Evolutionary conservation across 2,113 vertebrate species (phyloP).

Genomic region (Grammomys surdaster): DNA sequence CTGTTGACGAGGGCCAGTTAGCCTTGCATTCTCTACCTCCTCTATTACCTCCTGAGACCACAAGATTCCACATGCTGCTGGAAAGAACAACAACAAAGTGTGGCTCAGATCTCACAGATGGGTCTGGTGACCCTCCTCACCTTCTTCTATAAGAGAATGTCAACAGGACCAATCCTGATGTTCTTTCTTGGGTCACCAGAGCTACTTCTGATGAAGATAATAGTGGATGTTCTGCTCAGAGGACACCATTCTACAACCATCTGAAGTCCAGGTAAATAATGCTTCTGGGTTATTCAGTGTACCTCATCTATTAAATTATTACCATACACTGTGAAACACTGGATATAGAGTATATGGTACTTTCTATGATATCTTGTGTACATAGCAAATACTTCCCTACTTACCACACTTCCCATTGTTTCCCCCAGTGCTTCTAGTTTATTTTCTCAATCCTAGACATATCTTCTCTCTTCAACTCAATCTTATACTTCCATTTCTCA

Average conservation of each 20-base stretch:
- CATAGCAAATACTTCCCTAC: not conserved
- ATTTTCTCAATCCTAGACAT: not conserved
- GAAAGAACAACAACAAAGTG: not conserved
- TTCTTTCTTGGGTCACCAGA: not conserved
- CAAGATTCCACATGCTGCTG: not conserved
- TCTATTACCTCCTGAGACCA: not conserved
- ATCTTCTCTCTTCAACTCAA: not conserved
- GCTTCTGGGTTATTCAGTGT: not conserved
- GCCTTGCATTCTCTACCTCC: not conserved
- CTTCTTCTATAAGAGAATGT: not conserved
- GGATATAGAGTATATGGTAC: not conserved
- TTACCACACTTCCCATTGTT: not conserved
- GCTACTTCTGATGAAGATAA: not conserved
- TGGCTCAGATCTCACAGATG: not conserved
- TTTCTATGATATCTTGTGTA: not conserved
- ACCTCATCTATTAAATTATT: not conserved
- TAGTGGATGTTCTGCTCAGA: not conserved
- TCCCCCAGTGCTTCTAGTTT: not conserved
- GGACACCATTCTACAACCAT: not conserved
- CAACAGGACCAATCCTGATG: not conserved
- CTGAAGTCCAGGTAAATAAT: not conserved
- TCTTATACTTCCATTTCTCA: not conserved
- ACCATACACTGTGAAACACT: not conserved
- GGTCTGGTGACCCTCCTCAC: not conserved
- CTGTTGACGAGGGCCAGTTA: not conserved